A percentile compares a stretch with the other conserved stretches of the same genome.
phyloP scores from a whole-genome alignment of 2,113 vertebrate genomes.

The Corvus cornix region DNA sequence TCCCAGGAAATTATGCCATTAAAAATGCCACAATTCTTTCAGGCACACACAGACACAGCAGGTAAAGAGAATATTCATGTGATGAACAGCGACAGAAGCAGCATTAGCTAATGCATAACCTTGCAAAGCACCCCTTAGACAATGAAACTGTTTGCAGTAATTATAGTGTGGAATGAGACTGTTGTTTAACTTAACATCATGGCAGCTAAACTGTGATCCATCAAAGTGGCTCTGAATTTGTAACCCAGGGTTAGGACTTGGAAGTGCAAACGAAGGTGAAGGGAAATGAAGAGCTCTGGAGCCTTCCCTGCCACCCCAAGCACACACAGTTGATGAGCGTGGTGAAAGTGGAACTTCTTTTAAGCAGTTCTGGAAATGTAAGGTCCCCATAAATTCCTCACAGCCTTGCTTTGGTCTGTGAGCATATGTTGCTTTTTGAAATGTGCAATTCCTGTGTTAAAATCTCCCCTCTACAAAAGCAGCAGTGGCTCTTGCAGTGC shows the following conservation, averaged over 20 bases:
- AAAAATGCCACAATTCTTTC: slow-evolving; percentile 37
- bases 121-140: not conserved
- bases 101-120: not conserved
- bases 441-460: slow-evolving; percentile 1
- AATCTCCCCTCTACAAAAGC: not conserved
- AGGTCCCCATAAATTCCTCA: not conserved
- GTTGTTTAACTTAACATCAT: not conserved
- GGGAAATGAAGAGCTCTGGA: not conserved
- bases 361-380: not conserved
- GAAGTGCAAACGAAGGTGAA: not conserved
- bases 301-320: not conserved
- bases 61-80: slow-evolving; percentile 27
- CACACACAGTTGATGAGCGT: accelerated
- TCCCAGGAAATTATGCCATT: slow-evolving; percentile 67
- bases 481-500: not conserved
- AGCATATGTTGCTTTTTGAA: not conserved
- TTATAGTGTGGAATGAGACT: not conserved
- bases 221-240: not conserved
- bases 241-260: not conserved
- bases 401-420: not conserved
- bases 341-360: not conserved
- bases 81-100: slow-evolving; percentile 17
- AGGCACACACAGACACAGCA: not conserved
- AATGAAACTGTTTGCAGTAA: not conserved
- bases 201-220: not conserved